Evolutionary conservation across 64 coral and sea anemone genomes (phyloP).

Genomic region (Cladopsammia gracilis): DNA sequence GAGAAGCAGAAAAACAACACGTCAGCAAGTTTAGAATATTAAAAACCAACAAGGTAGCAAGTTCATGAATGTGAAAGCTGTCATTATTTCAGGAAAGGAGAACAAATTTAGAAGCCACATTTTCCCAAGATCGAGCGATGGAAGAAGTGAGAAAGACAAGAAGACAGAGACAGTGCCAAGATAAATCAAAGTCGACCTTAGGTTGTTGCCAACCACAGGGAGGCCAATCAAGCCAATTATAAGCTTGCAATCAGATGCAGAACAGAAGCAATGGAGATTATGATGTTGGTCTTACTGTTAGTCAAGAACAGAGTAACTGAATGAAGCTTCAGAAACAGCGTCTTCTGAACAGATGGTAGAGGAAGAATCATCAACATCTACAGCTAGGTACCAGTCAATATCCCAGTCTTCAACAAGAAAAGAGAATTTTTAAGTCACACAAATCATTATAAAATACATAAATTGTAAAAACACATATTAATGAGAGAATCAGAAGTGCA

Average conservation of each 20-base stretch:
- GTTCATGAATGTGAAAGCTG: too few relatives aligned
- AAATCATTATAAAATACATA: not conserved
- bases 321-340: not conserved
- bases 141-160: too few relatives aligned
- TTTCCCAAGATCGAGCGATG: too few relatives aligned
- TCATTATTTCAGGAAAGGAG: too few relatives aligned
- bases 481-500: not conserved
- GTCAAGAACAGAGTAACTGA: conserved; percentile 8
- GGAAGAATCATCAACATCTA: not conserved
- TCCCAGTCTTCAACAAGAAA: conserved; percentile 37
- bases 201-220: too few relatives aligned
- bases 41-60: not conserved
- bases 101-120: too few relatives aligned
- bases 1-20: not conserved
- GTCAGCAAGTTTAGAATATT: not conserved
- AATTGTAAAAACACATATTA: too few relatives aligned
- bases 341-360: not conserved
- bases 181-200: too few relatives aligned
- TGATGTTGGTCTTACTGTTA: not conserved
- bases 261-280: not conserved
- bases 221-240: too few relatives aligned
- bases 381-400: conserved; percentile 33
- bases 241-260: too few relatives aligned
- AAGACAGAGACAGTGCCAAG: too few relatives aligned
- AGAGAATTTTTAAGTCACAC: not conserved